phyloP scores from a whole-genome alignment of 2,888 invertebrate genomes.

The Ceratothoa steindachneri region DNA sequence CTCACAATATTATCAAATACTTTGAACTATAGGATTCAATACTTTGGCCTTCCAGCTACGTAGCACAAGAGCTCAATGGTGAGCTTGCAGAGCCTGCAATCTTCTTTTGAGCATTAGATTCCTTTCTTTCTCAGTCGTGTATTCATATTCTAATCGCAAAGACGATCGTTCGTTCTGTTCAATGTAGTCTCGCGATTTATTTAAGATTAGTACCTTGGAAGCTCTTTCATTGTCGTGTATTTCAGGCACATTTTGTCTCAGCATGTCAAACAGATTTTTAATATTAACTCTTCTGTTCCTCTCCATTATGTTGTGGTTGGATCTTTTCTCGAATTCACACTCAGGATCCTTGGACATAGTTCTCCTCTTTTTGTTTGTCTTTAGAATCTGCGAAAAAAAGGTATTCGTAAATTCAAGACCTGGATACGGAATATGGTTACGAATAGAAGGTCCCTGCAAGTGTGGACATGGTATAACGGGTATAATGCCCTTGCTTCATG shows the following conservation, averaged over 20 bases:
- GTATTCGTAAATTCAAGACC: no score
- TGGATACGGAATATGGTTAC: no score
- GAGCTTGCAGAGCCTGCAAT: background rate
- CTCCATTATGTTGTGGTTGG: background rate
- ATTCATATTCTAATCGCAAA: background rate
- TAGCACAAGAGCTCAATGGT: no score
- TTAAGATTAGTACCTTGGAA: background rate
- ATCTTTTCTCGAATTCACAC: background rate
- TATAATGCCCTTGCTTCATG: no score
- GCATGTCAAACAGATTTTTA: background rate
- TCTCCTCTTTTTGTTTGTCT: background rate
- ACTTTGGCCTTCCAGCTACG: background rate
- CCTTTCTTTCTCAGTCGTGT: background rate
- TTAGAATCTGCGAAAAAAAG: background rate
- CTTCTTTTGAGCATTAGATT: background rate
- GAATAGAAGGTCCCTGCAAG: no score
- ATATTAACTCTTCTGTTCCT: background rate
- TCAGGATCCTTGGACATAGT: background rate
- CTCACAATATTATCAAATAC: background rate
- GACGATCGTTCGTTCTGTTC: background rate
- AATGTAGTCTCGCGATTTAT: background rate
- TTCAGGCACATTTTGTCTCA: background rate
- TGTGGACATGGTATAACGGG: no score
- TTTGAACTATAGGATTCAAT: background rate
- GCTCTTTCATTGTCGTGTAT: background rate